Percentiles rank a stretch among this genome's conserved stretches.
phyloP scores from a whole-genome alignment of 2,113 vertebrate species.

The Anhinga anhinga region DNA sequence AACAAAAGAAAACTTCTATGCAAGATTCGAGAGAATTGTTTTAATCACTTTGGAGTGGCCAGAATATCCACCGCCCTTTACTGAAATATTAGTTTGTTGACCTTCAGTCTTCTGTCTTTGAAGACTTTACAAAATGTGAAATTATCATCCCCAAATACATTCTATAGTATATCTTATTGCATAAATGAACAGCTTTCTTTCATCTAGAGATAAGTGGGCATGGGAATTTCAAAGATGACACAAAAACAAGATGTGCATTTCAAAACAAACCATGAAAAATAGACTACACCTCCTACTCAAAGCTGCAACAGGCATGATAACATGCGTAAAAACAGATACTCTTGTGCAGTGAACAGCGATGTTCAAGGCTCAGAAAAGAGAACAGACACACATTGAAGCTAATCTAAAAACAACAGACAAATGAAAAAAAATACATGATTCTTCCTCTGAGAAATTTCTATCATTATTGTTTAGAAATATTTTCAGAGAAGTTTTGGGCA shows the following conservation, averaged over 20 bases:
- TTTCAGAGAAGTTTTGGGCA: not conserved
- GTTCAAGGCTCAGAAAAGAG: not conserved
- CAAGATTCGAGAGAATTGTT: not conserved
- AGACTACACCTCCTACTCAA: slow-evolving; percentile 50
- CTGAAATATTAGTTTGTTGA: not conserved
- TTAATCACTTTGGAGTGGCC: not conserved
- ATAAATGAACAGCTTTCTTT: slow-evolving; percentile 29
- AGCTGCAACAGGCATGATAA: slow-evolving; percentile 33
- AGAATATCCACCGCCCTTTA: not conserved
- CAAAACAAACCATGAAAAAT: slow-evolving; percentile 57
- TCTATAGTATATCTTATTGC: not conserved
- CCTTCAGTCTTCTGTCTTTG: not conserved
- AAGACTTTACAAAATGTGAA: not conserved
- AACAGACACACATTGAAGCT: not conserved
- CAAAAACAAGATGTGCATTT: slow-evolving; percentile 39
- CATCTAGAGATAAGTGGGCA: slow-evolving; percentile 14
- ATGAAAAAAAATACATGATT: not conserved
- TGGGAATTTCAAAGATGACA: slow-evolving; percentile 47
- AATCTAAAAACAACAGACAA: not conserved
- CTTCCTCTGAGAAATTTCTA: not conserved
- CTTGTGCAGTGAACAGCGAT: not conserved
- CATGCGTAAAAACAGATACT: not conserved
- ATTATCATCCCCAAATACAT: not conserved
- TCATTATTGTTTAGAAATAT: not conserved
- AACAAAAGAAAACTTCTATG: not conserved